A percentile compares a stretch with the other conserved stretches of the same genome.
Conservation (phyloP, 2,113 vertebrate species). For the Cricetomys ansorgei region DNA sequence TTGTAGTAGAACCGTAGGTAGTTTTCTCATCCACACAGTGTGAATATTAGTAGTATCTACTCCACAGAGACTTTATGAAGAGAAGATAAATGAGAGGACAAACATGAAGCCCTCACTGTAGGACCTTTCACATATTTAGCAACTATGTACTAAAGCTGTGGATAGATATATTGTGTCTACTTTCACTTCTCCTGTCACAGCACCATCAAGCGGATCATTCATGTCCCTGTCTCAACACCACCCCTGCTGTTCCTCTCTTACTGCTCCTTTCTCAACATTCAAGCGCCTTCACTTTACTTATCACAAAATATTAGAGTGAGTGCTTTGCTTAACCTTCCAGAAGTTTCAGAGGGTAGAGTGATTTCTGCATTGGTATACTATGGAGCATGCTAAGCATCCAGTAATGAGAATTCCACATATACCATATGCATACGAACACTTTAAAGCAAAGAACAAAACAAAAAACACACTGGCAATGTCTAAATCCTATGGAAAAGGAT, state of each 20-base stretch:
- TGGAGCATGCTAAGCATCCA: not conserved
- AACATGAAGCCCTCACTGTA: not conserved
- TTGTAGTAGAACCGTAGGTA: not conserved
- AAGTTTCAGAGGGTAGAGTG: not conserved
- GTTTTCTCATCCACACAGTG: not conserved
- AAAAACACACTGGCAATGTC: not conserved
- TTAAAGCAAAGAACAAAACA: slow-evolving; percentile 29
- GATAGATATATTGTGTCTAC: not conserved
- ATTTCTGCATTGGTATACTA: not conserved
- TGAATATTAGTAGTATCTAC: not conserved
- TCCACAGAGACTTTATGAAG: not conserved
- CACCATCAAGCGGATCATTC: not conserved
- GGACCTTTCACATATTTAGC: not conserved
- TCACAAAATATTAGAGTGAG: not conserved
- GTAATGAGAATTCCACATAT: not conserved
- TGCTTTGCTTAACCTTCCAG: not conserved
- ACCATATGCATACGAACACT: not conserved
- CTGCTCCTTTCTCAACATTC: not conserved
- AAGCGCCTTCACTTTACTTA: not conserved
- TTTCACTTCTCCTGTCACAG: not conserved
- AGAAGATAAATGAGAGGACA: not conserved
- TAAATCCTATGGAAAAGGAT: no score
- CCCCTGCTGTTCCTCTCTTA: not conserved
- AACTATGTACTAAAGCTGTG: not conserved
- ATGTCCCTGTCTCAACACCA: not conserved